phyloP scores from a whole-genome alignment of 2,888 invertebrate genomes.

The Melipona bicolor region DNA sequence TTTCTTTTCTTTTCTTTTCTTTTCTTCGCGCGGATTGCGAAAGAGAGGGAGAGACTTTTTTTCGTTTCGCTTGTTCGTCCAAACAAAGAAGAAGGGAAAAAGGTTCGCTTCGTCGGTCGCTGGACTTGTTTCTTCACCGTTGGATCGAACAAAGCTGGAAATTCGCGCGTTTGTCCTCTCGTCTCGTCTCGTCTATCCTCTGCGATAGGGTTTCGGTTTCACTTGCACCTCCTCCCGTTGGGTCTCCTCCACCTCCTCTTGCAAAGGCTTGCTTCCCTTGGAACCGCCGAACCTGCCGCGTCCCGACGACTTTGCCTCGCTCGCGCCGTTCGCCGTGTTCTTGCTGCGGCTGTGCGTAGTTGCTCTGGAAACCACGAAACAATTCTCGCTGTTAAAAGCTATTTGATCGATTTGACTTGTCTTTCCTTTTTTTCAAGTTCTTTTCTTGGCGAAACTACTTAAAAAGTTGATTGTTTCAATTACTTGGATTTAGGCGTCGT shows the following conservation, averaged over 20 bases:
- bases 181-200: slow-evolving; percentile 68
- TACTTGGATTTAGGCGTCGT: slow-evolving; percentile 73
- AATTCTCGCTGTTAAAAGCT: too few relatives aligned
- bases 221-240: slow-evolving; percentile 80
- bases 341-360: slow-evolving; percentile 64
- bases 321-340: slow-evolving; percentile 44
- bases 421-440: too few relatives aligned
- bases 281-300: slow-evolving; percentile 76
- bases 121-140: background rate
- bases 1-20: background rate
- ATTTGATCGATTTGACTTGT: too few relatives aligned
- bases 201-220: slow-evolving; percentile 77
- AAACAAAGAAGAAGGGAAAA: too few relatives aligned
- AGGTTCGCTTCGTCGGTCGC: slow-evolving; percentile 1
- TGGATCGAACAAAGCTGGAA: slow-evolving; percentile 17
- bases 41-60: background rate
- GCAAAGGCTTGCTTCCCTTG: slow-evolving; percentile 71
- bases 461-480: background rate
- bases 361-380: slow-evolving; percentile 52
- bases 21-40: background rate
- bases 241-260: slow-evolving; percentile 79
- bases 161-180: background rate
- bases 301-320: slow-evolving; percentile 70
- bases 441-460: too few relatives aligned
- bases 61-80: slow-evolving; percentile 7